Evolutionary conservation across 2,888 invertebrate species (phyloP), one percentile per base, ranked within the genome.

Genomic region (Netelia inedita): DNA sequence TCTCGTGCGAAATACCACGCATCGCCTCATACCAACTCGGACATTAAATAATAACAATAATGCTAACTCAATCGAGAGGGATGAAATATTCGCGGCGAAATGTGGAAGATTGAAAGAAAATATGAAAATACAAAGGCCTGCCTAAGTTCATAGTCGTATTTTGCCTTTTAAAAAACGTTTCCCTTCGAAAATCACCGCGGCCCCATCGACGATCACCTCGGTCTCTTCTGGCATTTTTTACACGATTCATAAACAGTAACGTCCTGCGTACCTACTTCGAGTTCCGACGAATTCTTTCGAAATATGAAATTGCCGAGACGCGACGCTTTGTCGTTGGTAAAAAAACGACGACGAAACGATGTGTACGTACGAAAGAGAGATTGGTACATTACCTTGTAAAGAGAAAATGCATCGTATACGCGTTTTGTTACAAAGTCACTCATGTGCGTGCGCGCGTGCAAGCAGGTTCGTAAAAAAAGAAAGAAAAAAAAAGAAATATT

Each of bases 301-400:
- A 72, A 23, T 35, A 41, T 65, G 71, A 43, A 79, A 79, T 63
- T 72, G 53, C 16, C 53, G 69, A 35, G 69, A 19, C 28, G 61
- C 43, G 59, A 61, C 50, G 55, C 63, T 72, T 79, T 55, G 72
- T 53, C 55, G 65, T 79, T 79, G n/a, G 35, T 6, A 72, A 43
- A 72, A 1, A 53, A 55, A 55, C 10, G 53, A 69, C 2, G n/a
- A 69, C 46, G 28, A 16, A 65, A 53, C 1, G 28, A 41, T 72
- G 11, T 19, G 35, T 50, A 55, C 10, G 23, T 35, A 55, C 11
- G 43, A 65, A 57, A 23, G 50, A 35, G 41, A 72, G 46, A 72
- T n/a, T 71, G 59, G 8, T 21, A 21, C 21, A 21, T 59, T 21
- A 21, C 2, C 10, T 21, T 59, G 59, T 59, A 19, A 59, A 59